These are phyloP conservation scores for Gryllus longicercus DNA, from an alignment of 2,888 invertebrate genomes.

Conservation along the genomic window DNA sequence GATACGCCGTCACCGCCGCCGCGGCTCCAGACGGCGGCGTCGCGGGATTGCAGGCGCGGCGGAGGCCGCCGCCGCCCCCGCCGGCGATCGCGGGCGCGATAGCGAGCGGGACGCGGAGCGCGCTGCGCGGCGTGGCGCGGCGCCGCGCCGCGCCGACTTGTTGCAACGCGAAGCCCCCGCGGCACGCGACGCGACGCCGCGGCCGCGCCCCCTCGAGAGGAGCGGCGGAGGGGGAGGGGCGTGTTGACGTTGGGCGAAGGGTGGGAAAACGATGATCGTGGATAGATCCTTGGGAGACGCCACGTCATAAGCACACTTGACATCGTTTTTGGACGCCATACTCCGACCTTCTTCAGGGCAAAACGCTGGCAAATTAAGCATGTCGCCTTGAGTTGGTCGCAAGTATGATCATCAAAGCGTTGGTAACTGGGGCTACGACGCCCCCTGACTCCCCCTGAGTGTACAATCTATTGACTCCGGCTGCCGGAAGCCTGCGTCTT, in stretches of 20 bases:
- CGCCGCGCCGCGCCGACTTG: not conserved
- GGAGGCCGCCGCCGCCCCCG: not conserved
- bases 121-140: conserved; percentile 12
- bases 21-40: conserved; percentile 18
- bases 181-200: not conserved
- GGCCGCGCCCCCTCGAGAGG: not conserved
- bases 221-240: not conserved
- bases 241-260: not conserved
- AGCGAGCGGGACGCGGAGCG: conserved; percentile 12
- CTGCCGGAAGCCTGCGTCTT: no score
- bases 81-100: not conserved
- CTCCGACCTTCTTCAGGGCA: no score
- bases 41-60: not conserved
- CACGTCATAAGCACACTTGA: no score
- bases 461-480: no score
- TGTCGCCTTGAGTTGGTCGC: no score
- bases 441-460: no score
- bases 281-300: no score
- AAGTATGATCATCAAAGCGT: no score
- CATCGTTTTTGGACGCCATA: no score
- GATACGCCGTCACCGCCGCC: not conserved
- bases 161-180: not conserved
- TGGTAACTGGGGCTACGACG: no score
- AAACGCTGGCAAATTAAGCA: no score
- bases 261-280: not conserved